Evolutionary conservation across 2,888 invertebrate genomes (phyloP), one percentile per base, ranked within the genome.

Genomic region (Noctua janthina): DNA sequence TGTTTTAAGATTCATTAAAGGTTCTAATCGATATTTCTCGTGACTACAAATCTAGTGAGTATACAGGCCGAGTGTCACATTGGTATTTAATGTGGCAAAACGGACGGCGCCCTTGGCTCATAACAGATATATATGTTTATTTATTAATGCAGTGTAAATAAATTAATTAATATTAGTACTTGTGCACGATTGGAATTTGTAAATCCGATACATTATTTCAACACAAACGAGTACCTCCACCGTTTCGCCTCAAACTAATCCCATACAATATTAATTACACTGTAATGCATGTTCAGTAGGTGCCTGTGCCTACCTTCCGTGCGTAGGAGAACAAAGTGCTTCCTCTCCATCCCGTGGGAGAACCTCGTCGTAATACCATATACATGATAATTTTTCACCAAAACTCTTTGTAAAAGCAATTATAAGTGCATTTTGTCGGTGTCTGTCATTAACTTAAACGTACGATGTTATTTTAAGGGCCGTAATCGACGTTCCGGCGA

Each of bases 371-470:
- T 93, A 93, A 94, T 92, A 92, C 93, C 93, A 93, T 93, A 93
- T 92, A 92, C 94, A 94, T 94, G 93, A 95, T 95, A 94, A 96
- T 95, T 96, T 96, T 96, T 95, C 94, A 94, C 95, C 95, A 95
- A 97, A 96, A 96, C 94, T 95, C 96, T 95, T 96, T 95, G 95
- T 95, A 94, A 95, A 95, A 93, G 95, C 95, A 96, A 97, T 96
- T 97, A 97, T 96, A 96, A 96, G 94, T 93, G 95, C 96, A 96
- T 96, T 96, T 96, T 94, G 96, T 94, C 96, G 95, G 96, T 95
- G 95, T 95, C 96, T 94, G 96, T 96, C 96, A 97, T 96, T 97
- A 97, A 95, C 95, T 97, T 97, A 96, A 97, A 96, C 95, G 96
- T 95, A 96, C 95, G 96, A 97, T 96, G 97, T 96, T 97, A 97